These are phyloP conservation scores for Lagopus leucura DNA, from an alignment of 2,113 vertebrate species.

Conservation along the genomic window DNA sequence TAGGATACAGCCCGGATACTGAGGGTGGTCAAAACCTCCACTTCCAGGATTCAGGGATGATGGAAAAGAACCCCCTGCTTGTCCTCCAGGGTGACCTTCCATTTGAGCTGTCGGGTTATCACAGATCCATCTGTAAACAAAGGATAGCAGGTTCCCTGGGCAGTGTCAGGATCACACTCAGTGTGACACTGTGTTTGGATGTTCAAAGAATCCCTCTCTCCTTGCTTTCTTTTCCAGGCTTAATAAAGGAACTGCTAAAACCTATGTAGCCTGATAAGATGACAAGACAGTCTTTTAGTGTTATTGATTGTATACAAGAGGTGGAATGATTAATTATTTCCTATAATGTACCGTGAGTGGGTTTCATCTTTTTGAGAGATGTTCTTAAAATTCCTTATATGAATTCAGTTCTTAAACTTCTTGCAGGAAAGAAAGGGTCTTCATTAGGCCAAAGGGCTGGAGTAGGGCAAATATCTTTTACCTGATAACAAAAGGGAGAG, in stretches of 20 bases:
- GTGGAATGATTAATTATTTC: slow-evolving; percentile 75
- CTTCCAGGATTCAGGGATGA: slow-evolving; percentile 58
- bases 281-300: slow-evolving; percentile 77
- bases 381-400: slow-evolving; percentile 21
- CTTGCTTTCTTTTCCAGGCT: slow-evolving; percentile 72
- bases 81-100: slow-evolving; percentile 65
- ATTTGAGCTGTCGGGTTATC: slow-evolving; percentile 72
- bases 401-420: slow-evolving; percentile 45
- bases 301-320: slow-evolving; percentile 81
- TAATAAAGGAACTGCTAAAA: slow-evolving; percentile 82
- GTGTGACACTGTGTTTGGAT: slow-evolving; percentile 82
- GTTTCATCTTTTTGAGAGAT: slow-evolving; percentile 57
- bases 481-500: slow-evolving; percentile 21
- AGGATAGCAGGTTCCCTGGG: slow-evolving; percentile 64
- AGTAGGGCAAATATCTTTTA: background rate
- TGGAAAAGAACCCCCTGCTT: slow-evolving; percentile 71
- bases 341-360: slow-evolving; percentile 15
- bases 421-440: slow-evolving; percentile 46
- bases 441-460: background rate
- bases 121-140: slow-evolving; percentile 80
- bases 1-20: slow-evolving; percentile 13
- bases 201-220: slow-evolving; percentile 69
- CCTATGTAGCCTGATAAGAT: slow-evolving; percentile 76
- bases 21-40: slow-evolving; percentile 47
- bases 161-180: slow-evolving; percentile 78